Percentiles rank a stretch among this genome's conserved stretches.
phyloP scores from a whole-genome alignment of 2,797 vertebrate genomes.

The Dromococcyx pavoninus region DNA sequence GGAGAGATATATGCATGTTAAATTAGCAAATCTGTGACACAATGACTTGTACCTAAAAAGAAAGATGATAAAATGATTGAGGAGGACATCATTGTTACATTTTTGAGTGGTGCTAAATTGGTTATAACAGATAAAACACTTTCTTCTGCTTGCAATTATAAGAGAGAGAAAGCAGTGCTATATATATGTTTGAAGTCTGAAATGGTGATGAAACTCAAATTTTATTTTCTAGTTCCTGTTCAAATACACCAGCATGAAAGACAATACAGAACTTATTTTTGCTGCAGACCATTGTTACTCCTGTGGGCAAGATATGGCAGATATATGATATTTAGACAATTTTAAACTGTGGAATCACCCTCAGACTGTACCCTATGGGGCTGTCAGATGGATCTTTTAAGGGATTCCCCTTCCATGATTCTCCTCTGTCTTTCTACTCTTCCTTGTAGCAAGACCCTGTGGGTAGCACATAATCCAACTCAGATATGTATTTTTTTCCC shows the following conservation, averaged over 20 bases:
- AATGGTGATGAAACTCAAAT: neutral
- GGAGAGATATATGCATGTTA: neutral
- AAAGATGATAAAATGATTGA: neutral
- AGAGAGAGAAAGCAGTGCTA: neutral
- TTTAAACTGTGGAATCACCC: neutral
- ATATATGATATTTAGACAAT: slow-evolving; percentile 23
- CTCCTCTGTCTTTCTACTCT: neutral
- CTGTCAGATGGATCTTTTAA: slow-evolving; percentile 3
- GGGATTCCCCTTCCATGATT: neutral
- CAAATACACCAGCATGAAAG: neutral
- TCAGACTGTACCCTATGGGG: neutral
- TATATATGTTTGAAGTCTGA: neutral
- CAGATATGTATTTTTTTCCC: neutral
- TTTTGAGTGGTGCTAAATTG: neutral
- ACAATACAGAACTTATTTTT: neutral
- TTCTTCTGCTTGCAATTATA: neutral
- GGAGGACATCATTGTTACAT: neutral
- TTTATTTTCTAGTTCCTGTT: slow-evolving; percentile 13
- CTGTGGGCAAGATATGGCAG: neutral
- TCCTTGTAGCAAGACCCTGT: neutral
- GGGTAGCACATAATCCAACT: neutral
- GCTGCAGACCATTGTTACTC: neutral
- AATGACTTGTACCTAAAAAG: neutral
- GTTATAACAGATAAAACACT: neutral
- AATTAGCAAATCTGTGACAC: neutral